phyloP scores from a whole-genome alignment of 2,888 invertebrate species.

The Drosophila fulvimacula region DNA sequence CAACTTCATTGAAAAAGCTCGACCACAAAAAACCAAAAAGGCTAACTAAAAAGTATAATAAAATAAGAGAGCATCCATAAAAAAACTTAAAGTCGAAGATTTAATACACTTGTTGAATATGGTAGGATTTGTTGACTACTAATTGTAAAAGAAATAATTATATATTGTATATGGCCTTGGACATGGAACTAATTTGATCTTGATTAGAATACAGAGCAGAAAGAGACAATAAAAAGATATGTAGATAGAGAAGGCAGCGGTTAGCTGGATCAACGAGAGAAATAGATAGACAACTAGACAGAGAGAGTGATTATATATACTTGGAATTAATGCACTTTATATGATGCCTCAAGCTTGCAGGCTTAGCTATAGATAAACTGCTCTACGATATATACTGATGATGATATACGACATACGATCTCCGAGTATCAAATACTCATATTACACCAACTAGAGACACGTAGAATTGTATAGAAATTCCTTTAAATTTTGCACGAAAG shows the following conservation, averaged over 20 bases:
- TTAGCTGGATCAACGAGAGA: neutral
- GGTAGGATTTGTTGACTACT: neutral
- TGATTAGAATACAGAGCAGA: too few species aligned
- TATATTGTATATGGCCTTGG: neutral
- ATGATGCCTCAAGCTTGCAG: neutral
- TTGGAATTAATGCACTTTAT: neutral
- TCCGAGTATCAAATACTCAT: neutral
- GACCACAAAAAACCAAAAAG: slow-evolving; percentile 3
- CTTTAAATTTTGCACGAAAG: neutral
- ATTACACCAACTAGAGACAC: neutral
- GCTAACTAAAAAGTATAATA: slow-evolving; percentile 20
- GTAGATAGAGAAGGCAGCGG: neutral
- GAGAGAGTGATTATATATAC: neutral
- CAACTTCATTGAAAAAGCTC: slow-evolving; percentile 28
- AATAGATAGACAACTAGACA: neutral
- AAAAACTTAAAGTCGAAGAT: neutral
- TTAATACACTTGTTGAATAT: neutral
- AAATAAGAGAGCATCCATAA: neutral
- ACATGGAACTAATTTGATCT: neutral
- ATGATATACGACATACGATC: neutral
- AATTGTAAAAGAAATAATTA: neutral
- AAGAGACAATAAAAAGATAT: neutral
- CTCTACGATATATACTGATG: neutral
- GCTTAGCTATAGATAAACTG: neutral
- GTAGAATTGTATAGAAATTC: neutral